Percentiles rank a stretch among this genome's conserved stretches.
Evolutionary conservation across 37 sponge, comb jelly and placozoan species (phyloP).

Genomic region (Crambe crambe): DNA sequence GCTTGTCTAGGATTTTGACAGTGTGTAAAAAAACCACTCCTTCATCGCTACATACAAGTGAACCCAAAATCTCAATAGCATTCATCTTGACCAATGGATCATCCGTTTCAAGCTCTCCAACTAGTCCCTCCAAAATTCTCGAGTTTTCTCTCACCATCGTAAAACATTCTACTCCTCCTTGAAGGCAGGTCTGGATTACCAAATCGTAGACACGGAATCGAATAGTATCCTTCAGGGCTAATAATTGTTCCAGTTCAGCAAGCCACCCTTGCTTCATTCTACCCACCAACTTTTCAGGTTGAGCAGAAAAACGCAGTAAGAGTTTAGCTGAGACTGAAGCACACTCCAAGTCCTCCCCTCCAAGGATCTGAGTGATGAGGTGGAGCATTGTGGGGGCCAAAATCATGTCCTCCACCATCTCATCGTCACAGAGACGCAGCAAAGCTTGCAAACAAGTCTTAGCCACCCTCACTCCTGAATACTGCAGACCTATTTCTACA

Average conservation of each 20-base stretch:
- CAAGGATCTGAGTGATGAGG: constrained; percentile 55
- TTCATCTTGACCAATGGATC: constrained; percentile 74
- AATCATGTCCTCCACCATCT: constrained; percentile 1
- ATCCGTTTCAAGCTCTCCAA: constrained; percentile 45
- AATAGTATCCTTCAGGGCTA: constrained; percentile 41
- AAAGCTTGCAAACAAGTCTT: constrained; percentile 34
- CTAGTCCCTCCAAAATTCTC: constrained; percentile 45
- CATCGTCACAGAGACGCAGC: not conserved
- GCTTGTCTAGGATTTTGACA: constrained; percentile 23
- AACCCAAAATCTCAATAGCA: constrained; percentile 59
- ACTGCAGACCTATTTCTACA: constrained; percentile 74
- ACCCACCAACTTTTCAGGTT: not conserved
- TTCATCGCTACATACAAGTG: constrained; percentile 15
- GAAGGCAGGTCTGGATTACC: constrained; percentile 11
- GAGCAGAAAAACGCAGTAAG: constrained; percentile 12
- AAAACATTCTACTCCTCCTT: constrained; percentile 2
- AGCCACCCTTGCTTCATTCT: constrained; percentile 14
- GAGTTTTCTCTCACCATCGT: constrained; percentile 5
- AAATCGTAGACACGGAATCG: constrained; percentile 78
- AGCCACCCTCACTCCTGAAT: constrained; percentile 17
- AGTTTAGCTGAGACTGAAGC: constrained; percentile 39
- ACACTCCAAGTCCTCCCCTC: constrained; percentile 45
- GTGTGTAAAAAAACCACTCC: constrained; percentile 37
- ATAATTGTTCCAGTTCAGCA: constrained; percentile 33
- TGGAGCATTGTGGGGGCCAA: constrained; percentile 66